phyloP scores from a whole-genome alignment of 2,888 invertebrate genomes.

The Matsumyia berberina region DNA sequence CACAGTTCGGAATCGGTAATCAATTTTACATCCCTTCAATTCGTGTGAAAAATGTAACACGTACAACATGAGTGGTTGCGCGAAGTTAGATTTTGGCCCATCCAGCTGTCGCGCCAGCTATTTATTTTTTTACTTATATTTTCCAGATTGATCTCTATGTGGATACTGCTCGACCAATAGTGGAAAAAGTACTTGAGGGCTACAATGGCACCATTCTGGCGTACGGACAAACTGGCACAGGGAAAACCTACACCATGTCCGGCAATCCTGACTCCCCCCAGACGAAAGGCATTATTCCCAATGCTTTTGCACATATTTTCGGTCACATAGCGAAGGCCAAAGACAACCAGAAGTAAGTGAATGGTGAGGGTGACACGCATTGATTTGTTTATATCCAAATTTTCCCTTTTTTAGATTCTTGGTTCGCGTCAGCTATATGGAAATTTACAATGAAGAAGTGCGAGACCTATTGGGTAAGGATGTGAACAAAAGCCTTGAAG shows the following conservation, averaged over 20 bases:
- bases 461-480: conserved; percentile 96
- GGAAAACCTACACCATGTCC: conserved; percentile 99
- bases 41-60: too few relatives aligned
- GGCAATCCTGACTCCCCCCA: conserved; percentile 95
- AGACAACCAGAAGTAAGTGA: conserved; percentile 92
- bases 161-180: conserved; percentile 97
- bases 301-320: conserved; percentile 99
- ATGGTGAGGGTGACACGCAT: not conserved
- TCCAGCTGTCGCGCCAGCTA: too few relatives aligned
- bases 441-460: conserved; percentile 99
- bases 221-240: conserved; percentile 97
- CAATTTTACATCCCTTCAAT: too few relatives aligned
- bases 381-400: not conserved
- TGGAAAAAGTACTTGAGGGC: conserved; percentile 97
- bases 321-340: conserved; percentile 97
- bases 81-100: too few relatives aligned
- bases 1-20: too few relatives aligned
- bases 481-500: conserved; percentile 93
- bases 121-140: conserved; percentile 7
- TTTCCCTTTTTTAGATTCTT: conserved; percentile 88
- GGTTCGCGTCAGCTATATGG: conserved; percentile 98
- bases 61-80: too few relatives aligned
- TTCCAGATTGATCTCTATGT: conserved; percentile 96
- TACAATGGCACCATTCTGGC: conserved; percentile 98
- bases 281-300: conserved; percentile 97